phyloP scores from a whole-genome alignment of 2,113 vertebrate species.

The Gymnogyps californianus region DNA sequence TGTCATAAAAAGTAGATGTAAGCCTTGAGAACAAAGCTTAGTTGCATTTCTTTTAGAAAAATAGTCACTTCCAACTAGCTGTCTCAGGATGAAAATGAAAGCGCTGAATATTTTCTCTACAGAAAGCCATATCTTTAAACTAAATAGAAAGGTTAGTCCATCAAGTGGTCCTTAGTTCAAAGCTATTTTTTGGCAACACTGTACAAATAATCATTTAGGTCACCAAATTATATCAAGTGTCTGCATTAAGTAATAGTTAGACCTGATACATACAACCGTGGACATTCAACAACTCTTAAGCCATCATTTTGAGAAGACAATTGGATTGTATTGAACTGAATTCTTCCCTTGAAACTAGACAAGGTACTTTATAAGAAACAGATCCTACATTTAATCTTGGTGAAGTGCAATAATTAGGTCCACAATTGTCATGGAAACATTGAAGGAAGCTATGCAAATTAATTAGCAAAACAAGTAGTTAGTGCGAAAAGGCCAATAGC shows the following conservation, averaged over 20 bases:
- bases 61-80: background rate
- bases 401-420: constrained; percentile 53
- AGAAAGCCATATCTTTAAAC: background rate
- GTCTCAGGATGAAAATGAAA: background rate
- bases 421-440: constrained; percentile 41
- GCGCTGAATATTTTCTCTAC: background rate
- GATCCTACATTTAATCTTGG: background rate
- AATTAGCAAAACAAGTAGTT: constrained; percentile 46
- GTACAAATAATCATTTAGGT: background rate
- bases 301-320: constrained; percentile 23
- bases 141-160: background rate
- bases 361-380: constrained; percentile 37
- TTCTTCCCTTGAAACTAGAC: constrained; percentile 50
- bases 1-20: background rate
- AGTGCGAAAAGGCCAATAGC: background rate
- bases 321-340: constrained; percentile 26
- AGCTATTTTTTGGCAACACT: background rate
- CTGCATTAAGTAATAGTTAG: background rate
- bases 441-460: constrained; percentile 50
- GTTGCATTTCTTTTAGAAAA: background rate
- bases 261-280: background rate
- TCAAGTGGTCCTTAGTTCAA: background rate
- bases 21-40: background rate
- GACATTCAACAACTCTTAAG: background rate
- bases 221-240: background rate